Evolutionary conservation across 2,888 invertebrate genomes (phyloP).

Genomic region (Pheosia tremula): DNA sequence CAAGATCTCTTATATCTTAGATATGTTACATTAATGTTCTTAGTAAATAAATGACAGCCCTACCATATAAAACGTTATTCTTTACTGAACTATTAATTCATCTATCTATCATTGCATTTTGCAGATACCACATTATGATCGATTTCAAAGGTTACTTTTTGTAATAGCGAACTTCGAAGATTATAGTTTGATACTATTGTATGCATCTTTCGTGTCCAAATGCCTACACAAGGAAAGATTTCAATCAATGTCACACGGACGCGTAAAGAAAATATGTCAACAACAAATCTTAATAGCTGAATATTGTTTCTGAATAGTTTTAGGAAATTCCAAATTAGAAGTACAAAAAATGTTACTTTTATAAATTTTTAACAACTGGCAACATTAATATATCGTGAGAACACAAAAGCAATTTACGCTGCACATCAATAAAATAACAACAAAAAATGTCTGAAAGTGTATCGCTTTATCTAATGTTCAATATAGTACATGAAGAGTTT

Average conservation of each 20-base stretch:
- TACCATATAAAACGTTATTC: conserved; percentile 32
- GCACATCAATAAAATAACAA: conserved; percentile 18
- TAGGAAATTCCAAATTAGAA: neutral
- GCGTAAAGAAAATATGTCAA: no score
- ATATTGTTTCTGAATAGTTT: no score
- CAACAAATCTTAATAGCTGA: no score
- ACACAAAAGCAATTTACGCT: conserved; percentile 6
- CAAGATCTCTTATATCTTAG: no score
- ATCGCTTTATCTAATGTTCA: conserved; percentile 6
- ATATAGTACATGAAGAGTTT: neutral
- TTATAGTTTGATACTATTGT: no score
- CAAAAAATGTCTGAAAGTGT: conserved; percentile 11
- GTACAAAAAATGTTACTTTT: neutral
- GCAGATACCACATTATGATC: conserved; percentile 37
- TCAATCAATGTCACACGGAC: no score
- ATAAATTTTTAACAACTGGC: neutral
- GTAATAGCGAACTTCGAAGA: neutral
- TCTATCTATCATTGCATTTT: conserved; percentile 37
- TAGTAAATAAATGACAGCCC: conserved; percentile 20
- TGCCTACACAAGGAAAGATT: no score
- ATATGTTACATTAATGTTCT: no score
- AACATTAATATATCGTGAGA: neutral
- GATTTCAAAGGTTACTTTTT: conserved; percentile 30
- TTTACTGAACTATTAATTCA: conserved; percentile 38
- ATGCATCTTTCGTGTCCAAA: no score